Percentiles rank a stretch among this genome's conserved stretches.
Evolutionary conservation across 2,888 invertebrate genomes (phyloP).

Genomic region (Noctuana brunneofusca): DNA sequence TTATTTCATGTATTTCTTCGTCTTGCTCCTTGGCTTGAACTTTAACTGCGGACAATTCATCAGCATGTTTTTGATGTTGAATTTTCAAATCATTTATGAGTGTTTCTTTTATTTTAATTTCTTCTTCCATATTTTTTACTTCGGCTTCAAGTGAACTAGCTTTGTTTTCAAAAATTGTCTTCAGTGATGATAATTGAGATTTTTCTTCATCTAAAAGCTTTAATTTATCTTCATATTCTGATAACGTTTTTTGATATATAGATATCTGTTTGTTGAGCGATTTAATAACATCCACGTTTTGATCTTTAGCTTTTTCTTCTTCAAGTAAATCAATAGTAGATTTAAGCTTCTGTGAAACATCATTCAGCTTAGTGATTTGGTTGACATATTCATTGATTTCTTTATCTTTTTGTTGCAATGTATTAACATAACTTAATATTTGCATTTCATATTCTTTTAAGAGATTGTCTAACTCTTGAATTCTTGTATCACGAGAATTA

Average conservation of each 20-base stretch:
- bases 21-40: constrained; percentile 79
- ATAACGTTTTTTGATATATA: constrained; percentile 66
- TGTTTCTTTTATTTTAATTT: constrained; percentile 68
- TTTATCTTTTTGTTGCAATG: constrained; percentile 74
- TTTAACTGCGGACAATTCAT: constrained; percentile 71
- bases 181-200: constrained; percentile 59
- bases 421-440: constrained; percentile 68
- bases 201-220: constrained; percentile 74
- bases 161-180: constrained; percentile 61
- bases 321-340: constrained; percentile 76
- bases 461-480: constrained; percentile 76
- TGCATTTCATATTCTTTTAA: constrained; percentile 78
- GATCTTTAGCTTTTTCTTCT: constrained; percentile 76
- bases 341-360: constrained; percentile 74
- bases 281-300: constrained; percentile 77
- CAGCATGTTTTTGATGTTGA: constrained; percentile 74
- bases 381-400: constrained; percentile 76
- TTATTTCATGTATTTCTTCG: constrained; percentile 80
- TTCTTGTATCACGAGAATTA: constrained; percentile 67
- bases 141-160: constrained; percentile 60
- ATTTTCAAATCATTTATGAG: constrained; percentile 73
- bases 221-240: constrained; percentile 68
- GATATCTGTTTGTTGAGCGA: constrained; percentile 81
- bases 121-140: constrained; percentile 68
- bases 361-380: constrained; percentile 81